A percentile compares a stretch with the other conserved stretches of the same genome.
Conservation (phyloP, 2,888 invertebrate species). For the Phania funesta region DNA sequence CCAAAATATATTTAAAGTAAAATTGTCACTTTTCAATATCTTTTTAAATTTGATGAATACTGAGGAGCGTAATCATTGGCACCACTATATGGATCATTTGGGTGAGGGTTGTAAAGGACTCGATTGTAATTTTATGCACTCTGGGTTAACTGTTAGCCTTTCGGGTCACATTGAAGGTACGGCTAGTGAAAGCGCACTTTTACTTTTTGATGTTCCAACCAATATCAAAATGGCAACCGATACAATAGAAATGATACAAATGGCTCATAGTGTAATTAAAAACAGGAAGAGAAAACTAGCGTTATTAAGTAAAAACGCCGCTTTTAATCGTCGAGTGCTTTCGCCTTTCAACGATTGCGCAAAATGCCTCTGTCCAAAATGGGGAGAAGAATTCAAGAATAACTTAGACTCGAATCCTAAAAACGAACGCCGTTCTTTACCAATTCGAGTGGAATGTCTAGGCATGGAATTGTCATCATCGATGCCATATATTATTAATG, state of each 20-base stretch:
- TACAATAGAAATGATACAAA: slow-evolving; percentile 38
- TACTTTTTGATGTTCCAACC: slow-evolving; percentile 33
- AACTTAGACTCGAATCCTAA: neutral
- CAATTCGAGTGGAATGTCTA: too few relatives aligned
- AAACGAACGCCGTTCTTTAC: neutral
- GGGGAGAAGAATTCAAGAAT: neutral
- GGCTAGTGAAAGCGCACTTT: slow-evolving; percentile 1
- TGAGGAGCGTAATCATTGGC: slow-evolving; percentile 30
- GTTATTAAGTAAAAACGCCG: neutral
- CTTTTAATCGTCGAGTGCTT: neutral
- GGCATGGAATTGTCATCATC: too few relatives aligned
- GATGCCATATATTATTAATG: neutral
- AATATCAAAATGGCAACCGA: slow-evolving; percentile 15
- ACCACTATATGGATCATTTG: slow-evolving; percentile 39
- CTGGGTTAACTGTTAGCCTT: slow-evolving; percentile 23
- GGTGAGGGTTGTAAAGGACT: slow-evolving; percentile 28
- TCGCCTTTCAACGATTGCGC: neutral
- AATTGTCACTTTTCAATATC: slow-evolving; percentile 29
- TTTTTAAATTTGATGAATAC: slow-evolving; percentile 27
- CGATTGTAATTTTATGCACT: slow-evolving; percentile 39
- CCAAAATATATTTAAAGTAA: slow-evolving; percentile 44
- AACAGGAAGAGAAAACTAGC: slow-evolving; percentile 25
- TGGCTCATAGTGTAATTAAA: slow-evolving; percentile 23
- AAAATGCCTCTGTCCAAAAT: neutral
- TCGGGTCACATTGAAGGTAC: slow-evolving; percentile 38